phyloP scores from a whole-genome alignment of 2,888 invertebrate species.

The Pandemis heparana region DNA sequence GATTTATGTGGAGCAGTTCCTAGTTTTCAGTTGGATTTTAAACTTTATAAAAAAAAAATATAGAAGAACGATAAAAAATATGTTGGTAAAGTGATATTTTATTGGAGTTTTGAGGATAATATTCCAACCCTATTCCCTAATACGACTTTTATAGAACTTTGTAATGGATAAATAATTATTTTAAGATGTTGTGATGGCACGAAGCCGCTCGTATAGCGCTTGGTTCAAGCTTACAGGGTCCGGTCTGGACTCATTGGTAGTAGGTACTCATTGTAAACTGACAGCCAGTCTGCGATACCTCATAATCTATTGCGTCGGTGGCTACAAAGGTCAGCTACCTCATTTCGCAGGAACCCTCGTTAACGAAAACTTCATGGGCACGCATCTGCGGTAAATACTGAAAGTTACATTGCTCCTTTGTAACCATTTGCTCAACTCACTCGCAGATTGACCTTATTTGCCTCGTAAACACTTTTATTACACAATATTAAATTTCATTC shows the following conservation, averaged over 20 bases:
- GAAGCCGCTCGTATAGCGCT: no score
- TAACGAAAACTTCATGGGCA: conserved; percentile 50
- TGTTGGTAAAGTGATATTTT: no score
- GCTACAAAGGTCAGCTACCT: conserved; percentile 45
- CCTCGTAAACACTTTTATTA: conserved; percentile 32
- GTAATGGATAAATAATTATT: no score
- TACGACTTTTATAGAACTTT: no score
- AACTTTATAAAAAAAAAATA: no score
- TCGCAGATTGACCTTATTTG: conserved; percentile 30
- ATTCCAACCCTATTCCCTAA: no score
- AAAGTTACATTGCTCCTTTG: conserved; percentile 53
- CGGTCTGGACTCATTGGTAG: not conserved
- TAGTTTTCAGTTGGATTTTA: no score
- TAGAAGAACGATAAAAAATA: no score
- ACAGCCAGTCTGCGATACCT: conserved; percentile 7
- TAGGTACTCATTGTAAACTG: not conserved
- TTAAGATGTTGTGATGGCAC: no score
- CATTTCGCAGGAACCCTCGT: conserved; percentile 46
- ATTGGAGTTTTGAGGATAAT: no score
- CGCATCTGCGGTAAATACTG: conserved; percentile 46
- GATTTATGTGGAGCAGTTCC: not conserved
- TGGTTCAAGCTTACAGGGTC: not conserved
- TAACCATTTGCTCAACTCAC: conserved; percentile 45
- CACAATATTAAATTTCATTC: conserved; percentile 34
- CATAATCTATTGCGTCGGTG: conserved; percentile 43